Evolutionary conservation across 2,797 vertebrate species (phyloP), one percentile per base, ranked within the genome.

Genomic region (Tiaroga cobitis): DNA sequence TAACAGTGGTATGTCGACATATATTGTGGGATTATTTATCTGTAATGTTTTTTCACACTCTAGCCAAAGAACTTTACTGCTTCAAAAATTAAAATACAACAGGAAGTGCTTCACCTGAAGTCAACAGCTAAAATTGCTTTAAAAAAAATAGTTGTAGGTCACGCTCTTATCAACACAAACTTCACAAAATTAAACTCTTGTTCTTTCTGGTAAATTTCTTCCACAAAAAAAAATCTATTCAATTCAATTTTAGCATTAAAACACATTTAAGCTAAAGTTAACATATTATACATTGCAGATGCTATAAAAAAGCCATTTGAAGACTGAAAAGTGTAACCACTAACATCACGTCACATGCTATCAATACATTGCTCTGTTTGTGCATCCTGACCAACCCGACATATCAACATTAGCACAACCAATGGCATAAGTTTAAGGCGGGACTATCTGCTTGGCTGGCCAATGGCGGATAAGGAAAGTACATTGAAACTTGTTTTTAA

Each of bases 1-100:
- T 88, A 88, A 80, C 63, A 67, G 21, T 24, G 65, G 70, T 29
- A 70, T 85, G 82, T 32, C 8, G 5, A 2, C 34, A 77, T 81
- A 46, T 46, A 26, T 24, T 84, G 29, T 51, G 29, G 49, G 11
- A 29, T 75, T 54, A 65, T n/a, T 68, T 18, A 68, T 78, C 34
- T 8, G 9, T 54, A 18, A 68, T 41, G 32, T 76, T 32, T 75
- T 79, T 61, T 74, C 16, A 49, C 8, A 49, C 37, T 86, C 19
- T 75, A 73, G 32, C 73, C 83, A 54, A 41, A 69, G 15, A 67
- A 56, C n/a, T 16, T 37, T 16, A 67, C 51, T 46, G 63, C 24
- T 43, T 49, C 56, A 49, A 24, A 81, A 9, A 41, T 75, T 61
- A 59, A 1, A 37, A 34, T 26, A 37, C 10, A 59, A 69, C 39